Evolutionary conservation across 2,888 invertebrate species (phyloP), one percentile per base, ranked within the genome.

Genomic region (Thumatha senex): DNA sequence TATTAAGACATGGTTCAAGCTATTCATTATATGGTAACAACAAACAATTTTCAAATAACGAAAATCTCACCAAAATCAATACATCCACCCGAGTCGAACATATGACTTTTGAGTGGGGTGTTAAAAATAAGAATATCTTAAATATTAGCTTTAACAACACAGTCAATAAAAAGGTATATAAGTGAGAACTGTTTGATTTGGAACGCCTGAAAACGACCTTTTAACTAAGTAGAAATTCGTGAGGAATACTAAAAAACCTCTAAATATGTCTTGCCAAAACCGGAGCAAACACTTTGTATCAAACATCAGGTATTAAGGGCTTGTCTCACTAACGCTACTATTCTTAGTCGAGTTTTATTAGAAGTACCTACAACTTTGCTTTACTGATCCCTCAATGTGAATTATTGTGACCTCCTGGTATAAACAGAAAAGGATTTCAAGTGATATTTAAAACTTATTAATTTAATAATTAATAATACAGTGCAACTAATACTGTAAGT

Each of bases 261-360:
- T 24, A 45, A 42, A 55, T 56, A 64, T 58, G 48, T 64, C 59
- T 63, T 56, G 51, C 48, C 56, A 55, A 66, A 59, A 54, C 59
- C 54, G 51, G 42, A 51, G 56, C 59, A 64, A 64, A 64, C 63
- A 66, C 54, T 64, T 59, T 45, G 43, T 47, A 54, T 65, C 54
- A 51, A 54, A 50, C 48, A 49, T 56, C 53, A 44, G 48, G 46
- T 39, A 36, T 50, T 53, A 66, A 46, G 51, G 64, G 36, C 34
- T 2, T 13, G 14, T 66, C 43, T 41, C 29, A 15, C n/a, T 51
- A 13, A 39, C 24, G 39, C 34, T 33, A 10, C 7, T 10, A 9
- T 33, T 15, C 9, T 1, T 15, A n/a, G 7, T 14, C 11, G 31
- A 13, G 14, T n/a, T n/a, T 0, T 2, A n/a, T 1, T 13, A 1